A percentile compares a stretch with the other conserved stretches of the same genome.
Evolutionary conservation across 2,888 invertebrate genomes (phyloP).

Genomic region (Microchrysa polita): DNA sequence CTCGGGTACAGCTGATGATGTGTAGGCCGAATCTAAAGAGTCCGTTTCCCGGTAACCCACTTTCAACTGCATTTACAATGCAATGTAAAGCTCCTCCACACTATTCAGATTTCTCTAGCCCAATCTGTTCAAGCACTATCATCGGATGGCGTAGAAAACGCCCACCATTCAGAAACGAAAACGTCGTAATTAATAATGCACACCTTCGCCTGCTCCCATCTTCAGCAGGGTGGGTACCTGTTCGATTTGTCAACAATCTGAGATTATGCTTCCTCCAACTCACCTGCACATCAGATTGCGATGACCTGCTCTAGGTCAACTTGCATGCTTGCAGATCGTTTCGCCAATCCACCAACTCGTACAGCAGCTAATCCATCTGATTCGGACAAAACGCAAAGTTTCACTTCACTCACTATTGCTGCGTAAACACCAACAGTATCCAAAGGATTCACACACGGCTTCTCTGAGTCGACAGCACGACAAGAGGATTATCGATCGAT

Average conservation of each 20-base stretch:
- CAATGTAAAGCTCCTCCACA: neutral
- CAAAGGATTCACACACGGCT: neutral
- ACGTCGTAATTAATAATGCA: slow-evolving; percentile 18
- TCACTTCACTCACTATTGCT: no score
- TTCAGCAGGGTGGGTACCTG: slow-evolving; percentile 1
- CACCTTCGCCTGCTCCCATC: slow-evolving; percentile 2
- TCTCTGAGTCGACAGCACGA: slow-evolving; percentile 33
- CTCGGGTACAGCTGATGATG: no score
- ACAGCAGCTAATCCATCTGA: neutral
- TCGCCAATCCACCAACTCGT: no score
- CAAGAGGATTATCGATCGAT: slow-evolving; percentile 42
- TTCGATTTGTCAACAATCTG: neutral
- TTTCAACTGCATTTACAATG: neutral
- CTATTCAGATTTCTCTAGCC: neutral
- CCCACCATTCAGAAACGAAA: neutral
- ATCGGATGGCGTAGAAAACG: neutral
- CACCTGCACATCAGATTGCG: slow-evolving; percentile 1
- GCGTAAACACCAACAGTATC: neutral
- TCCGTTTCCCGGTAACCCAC: neutral
- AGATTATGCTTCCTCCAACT: neutral
- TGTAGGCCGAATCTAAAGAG: no score
- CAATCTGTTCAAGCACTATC: no score
- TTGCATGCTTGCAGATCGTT: neutral
- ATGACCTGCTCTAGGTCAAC: no score
- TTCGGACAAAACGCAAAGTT: no score